Evolutionary conservation across 1,140 invertebrate species (phyloP), one percentile per base, ranked within the genome.

Genomic region (Dendrolimus punctatus): DNA sequence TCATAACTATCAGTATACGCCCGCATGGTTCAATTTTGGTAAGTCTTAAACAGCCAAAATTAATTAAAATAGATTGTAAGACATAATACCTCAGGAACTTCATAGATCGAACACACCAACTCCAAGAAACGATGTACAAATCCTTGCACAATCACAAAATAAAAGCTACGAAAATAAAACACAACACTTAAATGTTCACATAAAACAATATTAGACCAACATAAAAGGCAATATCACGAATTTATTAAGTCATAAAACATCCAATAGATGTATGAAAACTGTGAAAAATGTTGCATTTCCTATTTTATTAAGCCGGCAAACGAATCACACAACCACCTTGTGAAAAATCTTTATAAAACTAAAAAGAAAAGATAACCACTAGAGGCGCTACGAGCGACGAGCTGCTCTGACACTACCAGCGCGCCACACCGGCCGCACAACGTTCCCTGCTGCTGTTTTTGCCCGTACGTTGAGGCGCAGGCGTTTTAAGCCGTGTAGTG

Each of bases 311-410:
- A 55, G 73, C 58, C 60, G 53, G 60, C 58, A 71, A 65, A 69
- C 68, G 69, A 65, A 46, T 45, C 45, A 72, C 71, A 77, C 82
- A 72, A 64, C 73, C 71, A 59, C 70, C 60, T 55, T 61, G 52
- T 60, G 65, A 75, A 76, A 76, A 80, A 73, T 73, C 73, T 71
- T 73, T 75, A 76, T 54, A 73, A 80, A 85, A 85, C 82, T 85
- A 74, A 77, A 73, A 67, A 74, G 67, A 60, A 68, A 55, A 68
- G 55, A 38, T 39, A 37, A 3, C 23, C 23, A 3, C 23, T 23
- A 23, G 23, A 23, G 23, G 23, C 23, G 23, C 23, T 23, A 23
- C 23, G 23, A 3, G 23, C n/a, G n/a, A n/a, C n/a, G n/a, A n/a
- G n/a, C n/a, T n/a, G n/a, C 23, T 23, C 23, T 23, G 23, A 23